These are phyloP conservation scores for Caenorhabditis macrosperma DNA, from an alignment of 2,888 invertebrate genomes.

Conservation along the genomic window DNA sequence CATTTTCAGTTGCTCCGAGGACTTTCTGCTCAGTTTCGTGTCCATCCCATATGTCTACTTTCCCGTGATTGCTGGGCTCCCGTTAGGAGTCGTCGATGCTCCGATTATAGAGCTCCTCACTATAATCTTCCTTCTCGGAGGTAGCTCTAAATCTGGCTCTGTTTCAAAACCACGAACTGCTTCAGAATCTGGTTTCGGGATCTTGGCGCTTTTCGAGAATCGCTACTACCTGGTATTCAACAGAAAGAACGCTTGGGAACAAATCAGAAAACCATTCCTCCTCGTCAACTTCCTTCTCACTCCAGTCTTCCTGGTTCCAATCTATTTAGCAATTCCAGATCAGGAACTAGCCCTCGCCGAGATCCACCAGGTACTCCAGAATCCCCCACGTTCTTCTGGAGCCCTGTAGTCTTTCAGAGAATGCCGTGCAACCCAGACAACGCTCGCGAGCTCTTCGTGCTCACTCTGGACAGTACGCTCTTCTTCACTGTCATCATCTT, in stretches of 20 bases:
- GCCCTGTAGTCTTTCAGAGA: not conserved
- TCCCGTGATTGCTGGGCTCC: not conserved
- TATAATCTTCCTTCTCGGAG: too few species aligned
- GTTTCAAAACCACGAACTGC: not conserved
- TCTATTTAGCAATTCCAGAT: not conserved
- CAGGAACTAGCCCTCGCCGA: not conserved
- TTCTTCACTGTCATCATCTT: too few species aligned
- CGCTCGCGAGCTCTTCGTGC: too few species aligned
- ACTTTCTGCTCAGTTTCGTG: not conserved
- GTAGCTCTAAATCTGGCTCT: too few species aligned
- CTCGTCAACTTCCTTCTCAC: not conserved
- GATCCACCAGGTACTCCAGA: not conserved
- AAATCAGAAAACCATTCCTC: not conserved
- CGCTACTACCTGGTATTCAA: constrained; percentile 10
- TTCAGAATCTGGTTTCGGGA: constrained; percentile 5
- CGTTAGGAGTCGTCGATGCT: not conserved
- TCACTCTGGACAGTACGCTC: too few species aligned
- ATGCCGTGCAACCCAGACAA: not conserved
- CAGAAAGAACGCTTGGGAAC: not conserved
- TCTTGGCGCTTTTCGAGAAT: constrained; percentile 25
- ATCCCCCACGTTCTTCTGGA: not conserved
- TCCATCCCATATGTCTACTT: not conserved
- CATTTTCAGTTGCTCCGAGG: not conserved
- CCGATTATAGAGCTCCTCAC: not conserved
- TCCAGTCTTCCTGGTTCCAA: not conserved